Percentiles rank a stretch among this genome's conserved stretches.
Conservation (phyloP, 2,113 vertebrate species). For the Cheirogaleus medius region DNA sequence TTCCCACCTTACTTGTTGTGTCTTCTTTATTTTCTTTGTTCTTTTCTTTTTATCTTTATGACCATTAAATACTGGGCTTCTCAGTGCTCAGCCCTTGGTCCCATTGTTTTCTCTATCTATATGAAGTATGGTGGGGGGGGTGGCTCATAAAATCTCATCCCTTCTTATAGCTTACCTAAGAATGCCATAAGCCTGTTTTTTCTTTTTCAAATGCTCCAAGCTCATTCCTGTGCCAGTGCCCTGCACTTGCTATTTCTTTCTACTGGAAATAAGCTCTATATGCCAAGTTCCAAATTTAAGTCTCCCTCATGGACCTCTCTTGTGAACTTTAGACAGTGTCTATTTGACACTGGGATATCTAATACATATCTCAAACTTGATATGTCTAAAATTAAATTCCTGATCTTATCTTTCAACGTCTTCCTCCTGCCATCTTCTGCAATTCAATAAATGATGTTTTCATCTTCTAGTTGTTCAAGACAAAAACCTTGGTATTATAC, state of each 20-base stretch:
- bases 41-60: not conserved
- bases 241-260: not conserved
- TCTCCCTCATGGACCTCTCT: not conserved
- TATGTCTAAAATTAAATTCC: not conserved
- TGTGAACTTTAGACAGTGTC: not conserved
- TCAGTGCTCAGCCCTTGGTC: not conserved
- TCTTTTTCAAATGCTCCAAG: not conserved
- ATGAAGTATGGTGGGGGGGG: not conserved
- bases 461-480: not conserved
- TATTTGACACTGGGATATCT: not conserved
- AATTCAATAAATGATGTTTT: not conserved
- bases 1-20: not conserved
- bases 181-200: not conserved
- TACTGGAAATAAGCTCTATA: not conserved
- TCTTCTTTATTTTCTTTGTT: not conserved
- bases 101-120: not conserved
- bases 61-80: not conserved
- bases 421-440: not conserved
- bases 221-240: not conserved
- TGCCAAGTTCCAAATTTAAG: not conserved
- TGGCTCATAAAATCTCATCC: not conserved
- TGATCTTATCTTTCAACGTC: not conserved
- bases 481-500: not conserved
- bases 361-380: not conserved
- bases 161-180: not conserved